These are phyloP conservation scores for Sialia sialis DNA, from an alignment of 2,113 vertebrate species.

Conservation along the genomic window DNA sequence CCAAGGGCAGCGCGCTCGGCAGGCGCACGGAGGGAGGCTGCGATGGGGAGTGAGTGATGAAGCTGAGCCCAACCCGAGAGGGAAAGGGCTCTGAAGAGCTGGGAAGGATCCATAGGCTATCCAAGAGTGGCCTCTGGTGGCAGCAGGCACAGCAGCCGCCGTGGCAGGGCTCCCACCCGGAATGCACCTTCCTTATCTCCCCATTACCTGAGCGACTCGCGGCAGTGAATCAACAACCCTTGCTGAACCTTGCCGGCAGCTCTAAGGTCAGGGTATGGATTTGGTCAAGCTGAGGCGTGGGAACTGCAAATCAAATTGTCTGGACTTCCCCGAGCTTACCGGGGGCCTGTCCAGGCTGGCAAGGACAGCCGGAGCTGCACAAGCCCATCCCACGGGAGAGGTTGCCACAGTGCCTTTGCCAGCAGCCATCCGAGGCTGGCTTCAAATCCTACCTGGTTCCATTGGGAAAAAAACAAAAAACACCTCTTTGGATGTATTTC, in stretches of 20 bases:
- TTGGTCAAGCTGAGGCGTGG: neutral
- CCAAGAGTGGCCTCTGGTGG: constrained; percentile 54
- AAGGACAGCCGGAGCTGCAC: accelerated
- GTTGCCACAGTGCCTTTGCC: neutral
- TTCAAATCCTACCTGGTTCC: neutral
- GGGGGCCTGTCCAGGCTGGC: neutral
- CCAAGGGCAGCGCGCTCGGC: neutral
- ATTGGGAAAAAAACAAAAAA: neutral
- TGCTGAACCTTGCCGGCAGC: neutral
- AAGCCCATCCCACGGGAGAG: neutral
- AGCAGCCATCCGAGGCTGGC: accelerated
- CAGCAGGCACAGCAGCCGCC: neutral
- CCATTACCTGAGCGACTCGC: neutral
- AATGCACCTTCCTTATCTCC: neutral
- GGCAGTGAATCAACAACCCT: neutral
- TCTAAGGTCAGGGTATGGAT: neutral
- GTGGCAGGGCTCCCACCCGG: neutral
- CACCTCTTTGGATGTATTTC: neutral
- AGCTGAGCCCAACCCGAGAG: neutral
- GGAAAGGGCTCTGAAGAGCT: accelerated
- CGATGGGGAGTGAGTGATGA: accelerated
- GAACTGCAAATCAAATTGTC: neutral
- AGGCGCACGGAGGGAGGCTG: neutral
- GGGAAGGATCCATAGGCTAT: neutral
- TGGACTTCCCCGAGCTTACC: neutral